Conservation (phyloP, 2,888 invertebrate species). For the Athalia cordata region DNA sequence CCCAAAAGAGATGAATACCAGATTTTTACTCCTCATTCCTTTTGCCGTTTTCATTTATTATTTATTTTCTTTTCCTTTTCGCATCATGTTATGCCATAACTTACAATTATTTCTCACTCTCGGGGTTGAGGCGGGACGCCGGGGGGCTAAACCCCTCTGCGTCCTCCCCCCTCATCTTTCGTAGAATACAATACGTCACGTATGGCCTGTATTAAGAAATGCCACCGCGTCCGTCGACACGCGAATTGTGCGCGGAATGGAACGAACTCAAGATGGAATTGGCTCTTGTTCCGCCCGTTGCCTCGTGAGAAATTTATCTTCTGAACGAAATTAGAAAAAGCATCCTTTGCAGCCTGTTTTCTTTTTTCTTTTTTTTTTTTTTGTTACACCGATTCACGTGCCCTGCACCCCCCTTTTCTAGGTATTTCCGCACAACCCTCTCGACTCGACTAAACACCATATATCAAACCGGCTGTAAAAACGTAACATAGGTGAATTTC, state of each 20-base stretch:
- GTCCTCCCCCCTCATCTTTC: neutral
- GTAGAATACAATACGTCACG: slow-evolving; percentile 61
- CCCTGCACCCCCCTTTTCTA: slow-evolving; percentile 4
- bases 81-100: neutral
- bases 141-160: neutral
- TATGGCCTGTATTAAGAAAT: slow-evolving; percentile 67
- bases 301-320: slow-evolving; percentile 65
- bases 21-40: neutral
- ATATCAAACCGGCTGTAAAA: slow-evolving; percentile 12
- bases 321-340: slow-evolving; percentile 69
- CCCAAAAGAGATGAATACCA: neutral
- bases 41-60: too few relatives aligned
- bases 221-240: slow-evolving; percentile 61
- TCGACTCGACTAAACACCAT: slow-evolving; percentile 3
- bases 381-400: slow-evolving; percentile 16
- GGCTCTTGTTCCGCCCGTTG: slow-evolving; percentile 38
- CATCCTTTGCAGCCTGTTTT: slow-evolving; percentile 54
- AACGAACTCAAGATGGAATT: slow-evolving; percentile 54
- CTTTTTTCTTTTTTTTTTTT: slow-evolving; percentile 43
- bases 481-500: slow-evolving; percentile 23
- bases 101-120: slow-evolving; percentile 18
- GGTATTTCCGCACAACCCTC: slow-evolving; percentile 11
- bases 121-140: neutral
- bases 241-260: slow-evolving; percentile 58
- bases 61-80: neutral